Base-by-base conservation (phyloP, 2,113 vertebrate genomes). In the Fulica atra region DNA sequence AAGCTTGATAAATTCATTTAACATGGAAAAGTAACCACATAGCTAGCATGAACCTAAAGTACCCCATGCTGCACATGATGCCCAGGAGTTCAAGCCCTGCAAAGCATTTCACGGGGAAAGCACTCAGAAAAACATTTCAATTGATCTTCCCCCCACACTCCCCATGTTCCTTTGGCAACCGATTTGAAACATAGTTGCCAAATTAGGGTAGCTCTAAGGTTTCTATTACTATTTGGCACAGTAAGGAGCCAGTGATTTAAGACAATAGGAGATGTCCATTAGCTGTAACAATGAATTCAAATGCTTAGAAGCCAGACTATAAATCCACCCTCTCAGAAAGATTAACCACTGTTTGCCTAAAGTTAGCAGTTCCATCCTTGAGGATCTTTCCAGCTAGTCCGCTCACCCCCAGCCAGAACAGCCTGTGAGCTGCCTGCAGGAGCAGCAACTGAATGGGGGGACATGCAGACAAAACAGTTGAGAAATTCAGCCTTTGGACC, bases 241-340 rank as follows among this genome's bases (percentile, higher is more conserved):
- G 44, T 81, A 81, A 93, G 82, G 71, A 97, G 94, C 82, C 87
- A 81, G 89, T 96, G 96, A 97, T 97, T 97, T 97, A 97, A 94
- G 95, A 95, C 95, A 96, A 94, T 96, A 95, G 83, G 94, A 97
- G 97, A 96, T 93, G 94, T 97, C 97, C 96, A 97, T 96, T 92
- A 93, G 86, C 56, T 92, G 85, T 97, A 90, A 96, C 88, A 79
- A 88, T 92, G 95, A 90, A 97, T 92, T 90, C 86, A 89, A 97
- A 89, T 77, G 85, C 71, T 92, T 61, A 88, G 87, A 72, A 97
- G 72, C 72, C 76, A 73, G 76, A 40, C 78, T 74, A 60, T 63
- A 89, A 95, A 98, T 92, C 79, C 54, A 28, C 13, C 29, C 64
- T 68, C 85, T 83, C 40, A 46, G 80, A 94, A 93, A 92, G 83